These are phyloP conservation scores for Druon quercuslanigerum DNA, from an alignment of 1,140 invertebrate species.

Conservation along the genomic window DNA sequence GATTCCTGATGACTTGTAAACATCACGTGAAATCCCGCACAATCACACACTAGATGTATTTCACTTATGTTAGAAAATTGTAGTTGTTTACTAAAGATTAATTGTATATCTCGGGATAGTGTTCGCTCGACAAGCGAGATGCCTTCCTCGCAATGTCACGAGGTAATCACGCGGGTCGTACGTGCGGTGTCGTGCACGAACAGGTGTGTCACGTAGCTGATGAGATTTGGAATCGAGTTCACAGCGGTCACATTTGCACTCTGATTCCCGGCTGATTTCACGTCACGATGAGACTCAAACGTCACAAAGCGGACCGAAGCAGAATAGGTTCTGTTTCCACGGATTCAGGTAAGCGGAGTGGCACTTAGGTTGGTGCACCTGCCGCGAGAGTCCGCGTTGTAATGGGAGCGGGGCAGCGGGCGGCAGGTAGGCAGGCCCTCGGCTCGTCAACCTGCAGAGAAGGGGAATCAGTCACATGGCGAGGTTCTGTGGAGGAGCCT, in stretches of 20 bases:
- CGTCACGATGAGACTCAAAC: neutral
- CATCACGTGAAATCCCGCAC: neutral
- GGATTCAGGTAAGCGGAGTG: constrained; percentile 63
- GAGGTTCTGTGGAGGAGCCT: constrained; percentile 53
- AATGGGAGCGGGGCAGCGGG: constrained; percentile 75
- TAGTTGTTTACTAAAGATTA: neutral
- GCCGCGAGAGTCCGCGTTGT: constrained; percentile 75
- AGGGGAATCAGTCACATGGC: constrained; percentile 74
- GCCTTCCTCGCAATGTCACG: constrained; percentile 31
- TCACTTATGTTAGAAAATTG: neutral
- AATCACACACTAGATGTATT: constrained; percentile 1
- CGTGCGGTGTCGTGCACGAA: constrained; percentile 32
- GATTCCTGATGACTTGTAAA: neutral
- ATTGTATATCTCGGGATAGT: neutral
- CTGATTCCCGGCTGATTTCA: neutral
- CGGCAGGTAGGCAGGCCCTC: constrained; percentile 75
- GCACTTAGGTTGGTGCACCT: constrained; percentile 74
- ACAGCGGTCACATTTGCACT: constrained; percentile 26
- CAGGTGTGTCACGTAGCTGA: constrained; percentile 30
- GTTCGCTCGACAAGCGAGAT: constrained; percentile 15
- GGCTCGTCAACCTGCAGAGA: constrained; percentile 69
- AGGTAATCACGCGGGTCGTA: constrained; percentile 32
- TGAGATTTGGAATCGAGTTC: constrained; percentile 13
- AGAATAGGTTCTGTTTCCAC: constrained; percentile 6
- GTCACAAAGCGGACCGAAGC: constrained; percentile 28